These are phyloP conservation scores for Mugil cephalus DNA, from an alignment of 2,113 vertebrate genomes.

Conservation along the genomic window DNA sequence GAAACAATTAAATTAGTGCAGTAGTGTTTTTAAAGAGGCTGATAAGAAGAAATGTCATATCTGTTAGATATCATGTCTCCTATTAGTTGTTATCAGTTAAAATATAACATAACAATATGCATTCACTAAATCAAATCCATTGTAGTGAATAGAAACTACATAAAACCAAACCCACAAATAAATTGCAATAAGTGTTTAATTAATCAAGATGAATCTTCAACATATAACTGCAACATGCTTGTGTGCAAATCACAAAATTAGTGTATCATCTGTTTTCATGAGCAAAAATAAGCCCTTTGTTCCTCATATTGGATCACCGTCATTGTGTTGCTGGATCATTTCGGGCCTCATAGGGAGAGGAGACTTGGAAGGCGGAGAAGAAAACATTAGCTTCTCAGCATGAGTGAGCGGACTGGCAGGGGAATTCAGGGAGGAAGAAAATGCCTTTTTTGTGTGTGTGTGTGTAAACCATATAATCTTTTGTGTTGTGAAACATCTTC, in stretches of 20 bases:
- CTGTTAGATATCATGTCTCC: no score
- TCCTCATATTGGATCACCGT: constrained; percentile 52
- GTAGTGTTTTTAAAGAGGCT: no score
- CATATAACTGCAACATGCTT: neutral
- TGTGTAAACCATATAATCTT: constrained; percentile 16
- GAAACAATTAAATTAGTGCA: no score
- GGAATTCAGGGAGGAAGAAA: constrained; percentile 38
- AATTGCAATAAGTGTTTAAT: neutral
- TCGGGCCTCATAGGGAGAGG: constrained; percentile 48
- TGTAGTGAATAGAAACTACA: no score
- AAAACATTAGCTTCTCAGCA: constrained; percentile 71
- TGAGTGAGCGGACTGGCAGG: constrained; percentile 55
- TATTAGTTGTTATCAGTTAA: no score
- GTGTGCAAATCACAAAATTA: constrained; percentile 34
- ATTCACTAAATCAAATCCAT: no score
- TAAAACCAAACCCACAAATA: no score
- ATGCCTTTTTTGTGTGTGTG: constrained; percentile 18
- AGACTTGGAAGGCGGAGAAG: constrained; percentile 58
- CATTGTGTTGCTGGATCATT: constrained; percentile 60
- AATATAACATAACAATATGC: no score
- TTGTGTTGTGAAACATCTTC: constrained; percentile 42
- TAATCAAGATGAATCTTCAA: neutral
- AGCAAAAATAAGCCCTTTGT: constrained; percentile 39
- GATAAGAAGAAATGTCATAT: no score
- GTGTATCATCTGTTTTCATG: constrained; percentile 32